Evolutionary conservation across 1,140 invertebrate species (phyloP).

Genomic region (Drosophila navojoa): DNA sequence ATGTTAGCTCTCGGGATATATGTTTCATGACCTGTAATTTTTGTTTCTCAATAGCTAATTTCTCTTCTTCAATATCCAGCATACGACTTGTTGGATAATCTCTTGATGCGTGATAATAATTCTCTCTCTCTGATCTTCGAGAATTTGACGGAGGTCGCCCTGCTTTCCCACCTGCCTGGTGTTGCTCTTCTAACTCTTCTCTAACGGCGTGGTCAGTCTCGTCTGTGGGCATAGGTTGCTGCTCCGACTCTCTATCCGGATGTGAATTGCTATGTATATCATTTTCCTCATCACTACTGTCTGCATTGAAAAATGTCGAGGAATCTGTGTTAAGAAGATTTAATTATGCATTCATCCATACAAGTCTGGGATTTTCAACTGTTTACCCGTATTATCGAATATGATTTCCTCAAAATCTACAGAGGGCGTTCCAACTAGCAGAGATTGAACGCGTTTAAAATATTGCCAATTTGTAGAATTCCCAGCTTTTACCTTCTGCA

Average conservation of each 20-base stretch:
- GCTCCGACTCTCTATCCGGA: neutral
- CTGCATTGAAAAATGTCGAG: constrained; percentile 16
- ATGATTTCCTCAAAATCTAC: constrained; percentile 59
- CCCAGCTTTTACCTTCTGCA: constrained; percentile 36
- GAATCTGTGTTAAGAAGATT: constrained; percentile 2
- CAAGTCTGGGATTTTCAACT: neutral
- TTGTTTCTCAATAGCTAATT: constrained; percentile 47
- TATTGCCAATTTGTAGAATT: constrained; percentile 48
- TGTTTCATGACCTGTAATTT: constrained; percentile 63
- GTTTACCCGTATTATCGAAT: constrained; percentile 32
- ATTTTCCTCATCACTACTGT: constrained; percentile 12
- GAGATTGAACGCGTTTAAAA: constrained; percentile 48
- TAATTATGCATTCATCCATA: neutral
- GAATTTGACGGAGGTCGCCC: neutral
- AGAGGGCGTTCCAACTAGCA: constrained; percentile 34
- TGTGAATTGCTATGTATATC: neutral
- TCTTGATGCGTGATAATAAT: neutral
- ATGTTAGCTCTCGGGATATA: constrained; percentile 39
- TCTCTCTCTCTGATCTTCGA: neutral
- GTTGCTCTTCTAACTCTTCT: neutral
- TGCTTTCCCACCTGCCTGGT: neutral
- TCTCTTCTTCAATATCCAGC: constrained; percentile 60
- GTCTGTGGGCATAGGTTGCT: neutral
- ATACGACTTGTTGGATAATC: constrained; percentile 4
- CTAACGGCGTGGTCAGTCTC: neutral